Evolutionary conservation across 2,888 invertebrate genomes (phyloP).

Genomic region (Spodoptera littoralis): DNA sequence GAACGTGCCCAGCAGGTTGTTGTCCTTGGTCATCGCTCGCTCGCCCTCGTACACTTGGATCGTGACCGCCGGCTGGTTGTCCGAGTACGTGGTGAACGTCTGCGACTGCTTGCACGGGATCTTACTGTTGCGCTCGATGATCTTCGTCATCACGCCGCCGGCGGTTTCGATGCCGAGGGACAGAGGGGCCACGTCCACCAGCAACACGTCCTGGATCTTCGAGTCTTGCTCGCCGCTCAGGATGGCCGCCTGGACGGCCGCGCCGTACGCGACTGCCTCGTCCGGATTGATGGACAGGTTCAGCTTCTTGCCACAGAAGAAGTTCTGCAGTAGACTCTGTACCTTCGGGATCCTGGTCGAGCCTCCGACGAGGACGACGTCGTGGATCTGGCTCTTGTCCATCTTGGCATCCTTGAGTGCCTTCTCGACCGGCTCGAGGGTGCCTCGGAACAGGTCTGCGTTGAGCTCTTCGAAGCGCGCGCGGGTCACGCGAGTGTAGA

Average conservation of each 20-base stretch:
- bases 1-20: conserved; percentile 91
- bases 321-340: conserved; percentile 92
- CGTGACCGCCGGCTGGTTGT: conserved; percentile 93
- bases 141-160: conserved; percentile 94
- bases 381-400: conserved; percentile 93
- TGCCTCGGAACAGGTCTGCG: conserved; percentile 92
- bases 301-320: conserved; percentile 92
- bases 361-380: conserved; percentile 94
- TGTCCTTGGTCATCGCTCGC: conserved; percentile 94
- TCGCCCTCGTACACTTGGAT: conserved; percentile 94
- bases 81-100: conserved; percentile 94
- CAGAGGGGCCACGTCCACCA: conserved; percentile 90
- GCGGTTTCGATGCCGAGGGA: conserved; percentile 94
- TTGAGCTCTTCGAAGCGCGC: conserved; percentile 94
- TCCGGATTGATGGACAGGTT: conserved; percentile 94
- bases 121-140: conserved; percentile 92
- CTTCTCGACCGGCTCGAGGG: conserved; percentile 93
- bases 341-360: conserved; percentile 94
- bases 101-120: conserved; percentile 93
- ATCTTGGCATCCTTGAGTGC: conserved; percentile 93
- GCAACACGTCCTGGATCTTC: conserved; percentile 91
- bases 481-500: conserved; percentile 92
- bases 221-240: conserved; percentile 92
- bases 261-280: conserved; percentile 94
- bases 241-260: conserved; percentile 93